A percentile compares a stretch with the other conserved stretches of the same genome.
Evolutionary conservation across 2,113 vertebrate species (phyloP).

Genomic region (Paratilapia polleni): DNA sequence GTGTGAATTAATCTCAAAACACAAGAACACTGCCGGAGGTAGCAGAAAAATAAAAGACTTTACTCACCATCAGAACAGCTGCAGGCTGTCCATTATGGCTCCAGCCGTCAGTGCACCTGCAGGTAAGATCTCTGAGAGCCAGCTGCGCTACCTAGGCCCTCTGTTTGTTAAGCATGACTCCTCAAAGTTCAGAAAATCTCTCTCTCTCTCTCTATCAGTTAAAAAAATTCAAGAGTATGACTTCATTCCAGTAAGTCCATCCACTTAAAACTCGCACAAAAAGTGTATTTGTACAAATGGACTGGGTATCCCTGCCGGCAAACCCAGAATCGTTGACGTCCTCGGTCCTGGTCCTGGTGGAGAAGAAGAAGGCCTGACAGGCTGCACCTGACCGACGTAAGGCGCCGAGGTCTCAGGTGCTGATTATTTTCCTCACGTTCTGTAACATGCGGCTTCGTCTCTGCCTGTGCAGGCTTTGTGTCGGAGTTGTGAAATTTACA

Average conservation of each 20-base stretch:
- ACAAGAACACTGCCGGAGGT: neutral
- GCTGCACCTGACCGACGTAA: neutral
- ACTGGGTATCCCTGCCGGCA: neutral
- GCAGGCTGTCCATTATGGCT: constrained; percentile 17
- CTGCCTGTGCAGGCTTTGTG: neutral
- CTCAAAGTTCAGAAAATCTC: neutral
- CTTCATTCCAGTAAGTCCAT: neutral
- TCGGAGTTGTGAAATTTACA: neutral
- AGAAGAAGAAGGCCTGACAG: neutral
- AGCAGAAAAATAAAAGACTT: constrained; percentile 3
- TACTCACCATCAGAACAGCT: constrained; percentile 46
- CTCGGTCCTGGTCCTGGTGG: neutral
- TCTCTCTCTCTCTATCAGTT: neutral
- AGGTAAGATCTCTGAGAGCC: constrained; percentile 25
- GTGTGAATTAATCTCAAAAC: constrained; percentile 15
- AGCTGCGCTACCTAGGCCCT: constrained; percentile 12
- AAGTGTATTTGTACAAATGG: neutral
- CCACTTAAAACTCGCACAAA: neutral
- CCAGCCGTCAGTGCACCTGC: neutral
- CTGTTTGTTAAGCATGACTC: neutral
- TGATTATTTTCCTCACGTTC: neutral
- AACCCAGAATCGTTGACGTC: neutral
- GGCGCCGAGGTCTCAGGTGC: neutral
- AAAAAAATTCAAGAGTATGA: neutral
- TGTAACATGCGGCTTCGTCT: neutral